Evolutionary conservation across 2,113 vertebrate species (phyloP).

Genomic region (Hippocampus zosterae): DNA sequence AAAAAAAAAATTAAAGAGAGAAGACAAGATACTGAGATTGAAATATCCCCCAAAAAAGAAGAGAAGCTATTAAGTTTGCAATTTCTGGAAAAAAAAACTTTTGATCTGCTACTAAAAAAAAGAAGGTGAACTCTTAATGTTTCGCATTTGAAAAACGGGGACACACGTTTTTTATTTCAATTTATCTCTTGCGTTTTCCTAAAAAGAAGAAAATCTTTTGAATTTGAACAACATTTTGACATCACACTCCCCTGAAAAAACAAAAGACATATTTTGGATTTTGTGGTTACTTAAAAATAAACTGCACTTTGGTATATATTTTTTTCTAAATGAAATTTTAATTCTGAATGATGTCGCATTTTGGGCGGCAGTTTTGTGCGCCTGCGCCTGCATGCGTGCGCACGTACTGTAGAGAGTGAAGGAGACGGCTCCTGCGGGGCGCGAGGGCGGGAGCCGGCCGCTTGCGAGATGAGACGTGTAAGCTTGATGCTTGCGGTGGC

Average conservation of each 20-base stretch:
- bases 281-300: background rate
- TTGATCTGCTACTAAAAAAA: background rate
- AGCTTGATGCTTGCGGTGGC: conserved; percentile 59
- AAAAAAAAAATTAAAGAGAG: too few species aligned
- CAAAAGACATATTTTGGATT: too few species aligned
- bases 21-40: too few species aligned
- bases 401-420: conserved; percentile 44
- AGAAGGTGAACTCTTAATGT: too few species aligned
- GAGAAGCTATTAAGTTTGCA: background rate
- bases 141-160: too few species aligned
- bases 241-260: too few species aligned
- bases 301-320: too few species aligned
- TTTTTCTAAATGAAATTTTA: background rate
- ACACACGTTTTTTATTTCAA: too few species aligned
- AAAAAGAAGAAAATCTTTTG: background rate
- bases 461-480: conserved; percentile 57
- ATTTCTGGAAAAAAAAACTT: background rate
- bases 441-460: conserved; percentile 7
- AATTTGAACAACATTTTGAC: background rate
- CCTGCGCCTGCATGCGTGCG: conserved; percentile 8
- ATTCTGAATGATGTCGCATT: background rate
- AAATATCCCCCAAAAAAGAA: background rate
- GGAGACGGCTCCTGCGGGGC: conserved; percentile 22
- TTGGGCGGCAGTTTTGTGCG: conserved; percentile 11
- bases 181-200: background rate